Percentiles rank a stretch among this genome's conserved stretches.
These are phyloP conservation scores for Cephus runcator DNA, from an alignment of 2,888 invertebrate species.

Conservation along the genomic window DNA sequence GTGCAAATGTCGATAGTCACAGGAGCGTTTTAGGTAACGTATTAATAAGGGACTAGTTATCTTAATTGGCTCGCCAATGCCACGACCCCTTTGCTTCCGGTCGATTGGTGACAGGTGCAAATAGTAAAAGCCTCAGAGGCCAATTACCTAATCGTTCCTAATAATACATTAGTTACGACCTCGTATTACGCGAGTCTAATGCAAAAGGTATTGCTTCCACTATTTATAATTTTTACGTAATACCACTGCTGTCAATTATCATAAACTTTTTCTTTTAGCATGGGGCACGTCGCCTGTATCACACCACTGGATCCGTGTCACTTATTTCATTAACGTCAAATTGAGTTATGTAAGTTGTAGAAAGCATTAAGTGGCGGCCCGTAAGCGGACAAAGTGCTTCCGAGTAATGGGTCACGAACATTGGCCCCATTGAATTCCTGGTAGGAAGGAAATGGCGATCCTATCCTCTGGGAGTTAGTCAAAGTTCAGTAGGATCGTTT, in stretches of 20 bases:
- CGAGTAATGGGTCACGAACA: conserved; percentile 15
- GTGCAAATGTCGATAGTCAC: too few species aligned
- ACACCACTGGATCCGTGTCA: conserved; percentile 30
- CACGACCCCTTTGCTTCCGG: not conserved
- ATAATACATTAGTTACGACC: not conserved
- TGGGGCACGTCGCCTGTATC: not conserved
- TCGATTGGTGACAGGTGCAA: not conserved
- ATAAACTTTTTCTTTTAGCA: not conserved
- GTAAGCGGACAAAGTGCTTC: conserved; percentile 17
- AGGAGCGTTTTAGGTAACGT: not conserved
- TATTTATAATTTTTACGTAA: not conserved
- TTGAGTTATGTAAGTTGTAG: conserved; percentile 42
- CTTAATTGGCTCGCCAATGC: not conserved
- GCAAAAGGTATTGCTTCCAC: not conserved
- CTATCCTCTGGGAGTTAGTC: not conserved
- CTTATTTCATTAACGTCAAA: conserved; percentile 48
- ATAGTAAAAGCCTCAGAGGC: not conserved
- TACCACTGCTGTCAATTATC: not conserved
- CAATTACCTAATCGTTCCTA: not conserved
- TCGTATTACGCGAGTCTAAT: not conserved
- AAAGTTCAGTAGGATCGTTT: not conserved
- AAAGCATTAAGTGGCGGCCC: conserved; percentile 1
- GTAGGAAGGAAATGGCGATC: conserved; percentile 15
- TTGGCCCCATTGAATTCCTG: conserved; percentile 12
- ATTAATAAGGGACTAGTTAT: not conserved